Base-by-base conservation (phyloP, 2,888 invertebrate genomes). In the Morpho achilles region DNA sequence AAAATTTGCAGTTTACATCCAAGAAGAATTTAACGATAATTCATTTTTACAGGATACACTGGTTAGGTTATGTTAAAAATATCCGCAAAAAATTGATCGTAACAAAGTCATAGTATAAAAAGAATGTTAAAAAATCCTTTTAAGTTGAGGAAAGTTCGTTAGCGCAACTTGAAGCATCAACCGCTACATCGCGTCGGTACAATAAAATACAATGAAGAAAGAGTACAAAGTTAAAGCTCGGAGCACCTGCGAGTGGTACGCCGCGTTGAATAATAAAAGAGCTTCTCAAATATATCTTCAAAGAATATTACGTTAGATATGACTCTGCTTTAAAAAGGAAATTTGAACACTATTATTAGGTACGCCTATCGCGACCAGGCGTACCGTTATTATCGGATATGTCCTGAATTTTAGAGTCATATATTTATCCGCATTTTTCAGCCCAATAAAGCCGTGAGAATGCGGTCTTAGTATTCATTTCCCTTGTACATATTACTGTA, bases 121-220 rank as follows among this genome's bases (percentile, higher is more conserved):
- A 32, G 32, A 32, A 32, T 32, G 32, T 32, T 41, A 54, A 53
- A 46, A 53, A 46, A 48, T 48, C 48, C n/a, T 32, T 48, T 54
- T 7, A 48, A 54, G 47, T 48, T 53, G 22, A 7, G 47, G 23
- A 47, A 45, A 54, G 23, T 54, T 54, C 54, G 54, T 54, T 54
- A 54, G 54, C 54, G 7, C 41, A 48, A 54, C 41, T 48, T 54
- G 54, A 43, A 10, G 49, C 55, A 55, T 44, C 55, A 50, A 55
- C 49, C 16, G 49, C 40, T 44, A 43, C 32, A 48, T 32, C 54
- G 56, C 51, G 50, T 61, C 54, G 55, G 52, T 59, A 59, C 59
- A 59, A 63, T 66, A 64, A 61, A 65, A 60, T 64, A 61, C 58
- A 59, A 66, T 63, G 58, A 60, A 65, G 56, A 59, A 61, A 60